Evolutionary conservation across 92 coral and sea anemone genomes (phyloP), one percentile per base, ranked within the genome.

Genomic region (Porites divaricata): DNA sequence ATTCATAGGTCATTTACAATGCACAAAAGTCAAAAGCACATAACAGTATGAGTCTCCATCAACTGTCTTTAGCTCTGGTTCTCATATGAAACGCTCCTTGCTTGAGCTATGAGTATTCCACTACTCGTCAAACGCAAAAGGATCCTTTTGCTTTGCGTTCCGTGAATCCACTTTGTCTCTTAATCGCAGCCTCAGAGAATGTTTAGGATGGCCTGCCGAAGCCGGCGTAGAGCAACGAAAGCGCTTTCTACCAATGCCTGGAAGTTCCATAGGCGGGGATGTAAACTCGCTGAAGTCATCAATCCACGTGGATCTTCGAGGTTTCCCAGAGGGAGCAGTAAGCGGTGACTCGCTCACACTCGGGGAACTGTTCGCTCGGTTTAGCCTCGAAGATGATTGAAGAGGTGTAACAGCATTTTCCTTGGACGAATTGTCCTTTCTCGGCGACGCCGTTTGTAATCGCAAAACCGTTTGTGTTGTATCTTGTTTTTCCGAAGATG

Each of bases 301-400:
- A 63, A 72, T 82, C 86, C 86, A 72, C 63, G 86, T 63, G 70
- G 79, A 70, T 48, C 72, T 82, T 1, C 86, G 86, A 22, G 71
- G 62, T 9, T 48, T 81, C 56, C 78, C 78, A 71, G 75, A 67
- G 24, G 70, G 61, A n/a, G 28, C 49, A 41, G 59, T 51, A 50
- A 71, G 86, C 26, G 62, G 63, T 12, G 86, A 63, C 14, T 24
- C 72, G 20, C 15, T 69, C 13, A 50, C 57, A 57, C 77, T 67
- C 4, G 76, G 56, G 8, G 57, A 56, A 15, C 85, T 80, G 26
- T 69, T 69, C 0, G 48, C 73, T 19, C 67, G 66, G 66, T 62
- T 8, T 6, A 28, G 67, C 45, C 76, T 80, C 28, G 21, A 35
- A 20, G 76, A 80, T 1, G 75, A 1, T 48, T 62, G 79, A 72